Conservation (phyloP, 2,888 invertebrate genomes). For the Dilophus febrilis region DNA sequence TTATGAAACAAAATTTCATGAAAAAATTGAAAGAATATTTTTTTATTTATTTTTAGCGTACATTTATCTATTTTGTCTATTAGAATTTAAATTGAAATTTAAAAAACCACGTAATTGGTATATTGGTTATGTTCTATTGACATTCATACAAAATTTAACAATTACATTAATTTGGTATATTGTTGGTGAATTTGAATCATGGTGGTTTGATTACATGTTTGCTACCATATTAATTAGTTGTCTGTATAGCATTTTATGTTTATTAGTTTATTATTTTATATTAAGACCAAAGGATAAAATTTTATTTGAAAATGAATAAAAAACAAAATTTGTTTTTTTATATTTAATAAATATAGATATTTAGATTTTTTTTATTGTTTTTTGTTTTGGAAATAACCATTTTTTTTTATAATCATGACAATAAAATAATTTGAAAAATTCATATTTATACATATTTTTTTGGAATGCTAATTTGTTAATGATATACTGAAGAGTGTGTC, state of each 20-base stretch:
- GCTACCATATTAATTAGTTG: slow-evolving; percentile 42
- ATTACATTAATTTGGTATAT: slow-evolving; percentile 55
- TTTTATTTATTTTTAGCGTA: slow-evolving; percentile 56
- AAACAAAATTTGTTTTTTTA: too few relatives aligned
- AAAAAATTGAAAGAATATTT: slow-evolving; percentile 34
- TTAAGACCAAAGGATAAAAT: slow-evolving; percentile 44
- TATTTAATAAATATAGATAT: too few relatives aligned
- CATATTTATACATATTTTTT: too few relatives aligned
- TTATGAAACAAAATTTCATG: slow-evolving; percentile 38
- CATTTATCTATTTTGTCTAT: slow-evolving; percentile 55
- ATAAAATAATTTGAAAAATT: too few relatives aligned
- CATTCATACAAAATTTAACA: slow-evolving; percentile 45
- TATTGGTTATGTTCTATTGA: slow-evolving; percentile 45
- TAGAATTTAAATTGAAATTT: slow-evolving; percentile 66
- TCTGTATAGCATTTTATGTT: slow-evolving; percentile 39
- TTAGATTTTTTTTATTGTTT: too few relatives aligned
- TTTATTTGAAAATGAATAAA: slow-evolving; percentile 23
- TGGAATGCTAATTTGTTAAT: too few relatives aligned
- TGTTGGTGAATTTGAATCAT: slow-evolving; percentile 38
- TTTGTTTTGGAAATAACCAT: too few relatives aligned
- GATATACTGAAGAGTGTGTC: too few relatives aligned
- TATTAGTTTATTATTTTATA: slow-evolving; percentile 43
- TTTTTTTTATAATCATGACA: too few relatives aligned
- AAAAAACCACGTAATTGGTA: slow-evolving; percentile 54
- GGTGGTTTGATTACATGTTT: slow-evolving; percentile 54